Evolutionary conservation across 2,888 invertebrate genomes (phyloP), one percentile per base, ranked within the genome.

Genomic region (Carpatolechia fugitivella): DNA sequence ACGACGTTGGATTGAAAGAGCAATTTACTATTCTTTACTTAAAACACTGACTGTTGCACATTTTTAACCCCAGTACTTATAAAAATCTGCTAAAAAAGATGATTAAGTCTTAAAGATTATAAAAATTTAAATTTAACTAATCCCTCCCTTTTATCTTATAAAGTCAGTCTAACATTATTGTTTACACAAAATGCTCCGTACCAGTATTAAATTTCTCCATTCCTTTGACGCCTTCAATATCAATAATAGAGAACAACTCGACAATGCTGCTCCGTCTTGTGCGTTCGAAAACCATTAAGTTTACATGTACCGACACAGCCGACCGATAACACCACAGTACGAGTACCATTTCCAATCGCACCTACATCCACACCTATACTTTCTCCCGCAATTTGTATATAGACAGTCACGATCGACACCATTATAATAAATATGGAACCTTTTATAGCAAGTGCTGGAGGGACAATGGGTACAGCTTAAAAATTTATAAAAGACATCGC

Each of bases 1-100:
- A 64, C 65, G 73, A 73, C 72, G 72, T 75, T 74, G 72, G 71
- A 74, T 75, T 74, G 72, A 72, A 74, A 64, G 24, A 44, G 29
- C n/a, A 29, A 44, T n/a, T 13, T 13, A 24, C 6, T 24, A 24
- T 24, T 24, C 24, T 4, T 24, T 24, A 24, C 3, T 24, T 24
- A 4, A 24, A 24, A 24, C 24, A 24, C 6, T 24, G 3, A 6
- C 3, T 24, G 24, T 24, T 24, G n/a, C n/a, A n/a, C n/a, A n/a
- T n/a, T n/a, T n/a, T n/a, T n/a, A n/a, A n/a, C n/a, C n/a, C n/a
- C n/a, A n/a, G n/a, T n/a, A n/a, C n/a, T n/a, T n/a, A n/a, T n/a
- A n/a, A n/a, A n/a, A n/a, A n/a, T n/a, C n/a, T n/a, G n/a, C n/a
- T n/a, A n/a, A n/a, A n/a, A n/a, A n/a, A n/a, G n/a, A n/a, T n/a